Base-by-base conservation (phyloP, 2,113 vertebrate genomes). In the Daphoenositta chrysoptera region DNA sequence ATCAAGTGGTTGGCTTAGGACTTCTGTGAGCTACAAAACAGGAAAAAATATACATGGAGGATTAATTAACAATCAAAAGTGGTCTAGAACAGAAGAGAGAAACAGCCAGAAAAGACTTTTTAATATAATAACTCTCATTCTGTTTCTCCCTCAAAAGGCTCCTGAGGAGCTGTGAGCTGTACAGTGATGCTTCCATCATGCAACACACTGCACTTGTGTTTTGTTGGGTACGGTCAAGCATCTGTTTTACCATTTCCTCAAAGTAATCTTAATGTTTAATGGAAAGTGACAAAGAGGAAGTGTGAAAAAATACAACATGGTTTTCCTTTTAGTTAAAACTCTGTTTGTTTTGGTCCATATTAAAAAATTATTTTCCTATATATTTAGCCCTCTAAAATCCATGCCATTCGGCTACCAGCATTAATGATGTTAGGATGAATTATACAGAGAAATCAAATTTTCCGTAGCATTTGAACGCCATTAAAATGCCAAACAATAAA, bases 401-500 rank as follows among this genome's bases (percentile, higher is more conserved):
- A 98, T 98, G 98, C 98, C 98, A 99, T 98, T 98, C 98, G 68
- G 97, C 98, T 99, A 99, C 98, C 98, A 98, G 97, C 98, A 99
- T 99, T 99, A 99, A 99, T 99, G 98, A 99, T 92, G 98, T 99
- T 99, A 99, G 98, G 98, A 98, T 99, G 98, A 99, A 99, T 99
- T 99, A 99, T 99, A 99, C 99, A 98, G 98, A 99, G 98, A 99
- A 99, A 99, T 99, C 99, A 99, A 99, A 99, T 99, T 99, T 99
- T 99, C 98, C 98, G 98, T 98, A 98, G 99, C 99, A 99, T 99
- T 99, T 99, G 99, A 99, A 99, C 98, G 98, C 98, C 99, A 99
- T 99, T 99, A 99, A 99, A 99, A 99, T 99, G 99, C 99, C 99
- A 99, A 99, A 99, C 99, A 99, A 99, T 99, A 99, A 99, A 99